Base-by-base conservation (phyloP, 2,888 invertebrate genomes). In the Vanessa cardui region DNA sequence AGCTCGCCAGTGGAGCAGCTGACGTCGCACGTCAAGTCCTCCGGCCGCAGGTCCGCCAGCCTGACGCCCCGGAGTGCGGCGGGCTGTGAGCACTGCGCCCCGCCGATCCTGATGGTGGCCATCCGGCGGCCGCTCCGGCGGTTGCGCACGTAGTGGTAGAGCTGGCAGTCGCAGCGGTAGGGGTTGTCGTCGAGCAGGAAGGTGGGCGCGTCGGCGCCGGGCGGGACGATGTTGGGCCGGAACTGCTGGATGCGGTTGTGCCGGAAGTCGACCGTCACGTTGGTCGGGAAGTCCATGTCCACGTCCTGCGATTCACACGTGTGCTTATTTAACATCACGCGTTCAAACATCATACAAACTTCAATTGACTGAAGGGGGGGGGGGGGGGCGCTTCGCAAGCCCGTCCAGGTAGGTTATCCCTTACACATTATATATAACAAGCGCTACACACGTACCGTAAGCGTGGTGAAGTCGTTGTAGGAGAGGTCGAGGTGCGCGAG, bases 111-210 rank as follows among this genome's bases (percentile, higher is more conserved):
- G 5, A 50, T 50, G 4, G 21, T 21, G 6, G 50, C 9, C 50
- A 26, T 50, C 6, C 15, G 21, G 1, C 12, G 4, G 15, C 16
- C 16, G 3, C 12, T 15, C 21, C 15, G 21, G 12, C 26, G 15
- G 12, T 15, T 26, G 4, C 2, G 5, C 9, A 50, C 66, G 0
- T 84, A 69, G 4, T 65, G 46, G 50, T 78, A 82, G 0, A 85
- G 58, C n/a, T 26, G 5, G 60, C 87, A 87, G 66, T 83, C 81
- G 70, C 87, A 86, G 7, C 0, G 0, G 26, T 81, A 73, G 0
- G 84, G 85, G 62, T 87, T 87, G 59, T 77, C 12, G 16, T 76
- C 78, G 0, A 87, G 66, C 0, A 78, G 62, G 6, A 86, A 56
- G 2, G 26, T 7, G 59, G 72, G 62, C 26, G 63, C 31, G 6